Evolutionary conservation across 2,797 vertebrate genomes (phyloP).

Genomic region (Lindbergichthys nudifrons): DNA sequence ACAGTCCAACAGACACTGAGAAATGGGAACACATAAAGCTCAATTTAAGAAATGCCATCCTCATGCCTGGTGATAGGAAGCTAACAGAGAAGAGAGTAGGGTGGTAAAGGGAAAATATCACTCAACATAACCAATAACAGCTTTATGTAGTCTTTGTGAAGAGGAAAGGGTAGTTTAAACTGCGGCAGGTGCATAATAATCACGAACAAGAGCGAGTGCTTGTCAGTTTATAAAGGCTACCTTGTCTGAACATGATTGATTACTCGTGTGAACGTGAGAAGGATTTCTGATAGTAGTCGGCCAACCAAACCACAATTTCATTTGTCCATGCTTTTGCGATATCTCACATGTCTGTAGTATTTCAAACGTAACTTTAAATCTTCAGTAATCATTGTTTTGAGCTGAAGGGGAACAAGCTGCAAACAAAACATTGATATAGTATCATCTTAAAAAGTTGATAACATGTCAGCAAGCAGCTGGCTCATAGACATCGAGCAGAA

Average conservation of each 20-base stretch:
- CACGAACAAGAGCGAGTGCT: constrained; percentile 25
- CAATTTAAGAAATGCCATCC: neutral
- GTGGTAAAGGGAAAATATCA: constrained; percentile 27
- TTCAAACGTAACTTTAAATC: neutral
- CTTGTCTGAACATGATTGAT: constrained; percentile 53
- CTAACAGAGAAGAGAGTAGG: neutral
- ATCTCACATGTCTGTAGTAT: neutral
- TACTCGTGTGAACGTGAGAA: constrained; percentile 17
- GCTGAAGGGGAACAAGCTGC: too few species aligned
- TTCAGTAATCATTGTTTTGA: too few species aligned
- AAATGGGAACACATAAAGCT: neutral
- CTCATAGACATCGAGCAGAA: neutral
- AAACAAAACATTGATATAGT: neutral
- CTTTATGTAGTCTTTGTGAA: constrained; percentile 19
- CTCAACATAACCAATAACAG: constrained; percentile 16
- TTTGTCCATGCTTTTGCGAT: neutral
- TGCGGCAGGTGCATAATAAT: constrained; percentile 29
- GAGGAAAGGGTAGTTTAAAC: constrained; percentile 22
- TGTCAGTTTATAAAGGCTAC: constrained; percentile 57
- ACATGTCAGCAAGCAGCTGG: neutral
- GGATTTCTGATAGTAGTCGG: constrained; percentile 17
- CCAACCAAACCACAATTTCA: neutral
- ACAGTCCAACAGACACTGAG: neutral
- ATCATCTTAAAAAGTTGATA: neutral
- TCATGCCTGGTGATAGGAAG: constrained; percentile 8